Evolutionary conservation across 2,113 vertebrate species (phyloP).

Genomic region (Tenebrosternarchus preto): DNA sequence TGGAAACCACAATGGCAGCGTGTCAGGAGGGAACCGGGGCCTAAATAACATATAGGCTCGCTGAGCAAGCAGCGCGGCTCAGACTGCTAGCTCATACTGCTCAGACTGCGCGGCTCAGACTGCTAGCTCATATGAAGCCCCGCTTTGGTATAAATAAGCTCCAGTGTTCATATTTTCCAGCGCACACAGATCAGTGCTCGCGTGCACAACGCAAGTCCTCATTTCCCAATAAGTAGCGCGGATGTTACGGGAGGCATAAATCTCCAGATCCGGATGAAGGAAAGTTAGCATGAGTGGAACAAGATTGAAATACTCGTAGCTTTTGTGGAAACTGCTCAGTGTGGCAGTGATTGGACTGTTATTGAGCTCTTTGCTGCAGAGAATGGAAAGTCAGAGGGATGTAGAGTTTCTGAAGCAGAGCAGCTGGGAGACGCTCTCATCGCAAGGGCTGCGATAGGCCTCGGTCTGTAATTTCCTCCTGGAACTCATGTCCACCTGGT

Average conservation of each 20-base stretch:
- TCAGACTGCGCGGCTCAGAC: too few species aligned
- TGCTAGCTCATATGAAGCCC: constrained; percentile 16
- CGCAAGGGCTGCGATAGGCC: constrained; percentile 30
- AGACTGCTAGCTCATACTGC: not conserved
- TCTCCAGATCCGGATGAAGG: not conserved
- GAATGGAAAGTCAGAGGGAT: constrained; percentile 16
- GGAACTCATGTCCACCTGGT: constrained; percentile 34
- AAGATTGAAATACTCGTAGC: not conserved
- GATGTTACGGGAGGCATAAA: constrained; percentile 17
- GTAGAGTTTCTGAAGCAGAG: constrained; percentile 17
- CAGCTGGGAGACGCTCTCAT: constrained; percentile 9
- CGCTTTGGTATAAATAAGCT: constrained; percentile 37
- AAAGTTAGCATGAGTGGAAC: not conserved
- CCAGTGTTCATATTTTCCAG: constrained; percentile 39
- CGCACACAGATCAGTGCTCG: constrained; percentile 16
- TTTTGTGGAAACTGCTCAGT: not conserved
- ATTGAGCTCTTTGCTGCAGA: not conserved
- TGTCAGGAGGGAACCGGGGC: constrained; percentile 35
- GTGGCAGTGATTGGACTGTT: constrained; percentile 13
- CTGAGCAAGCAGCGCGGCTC: not conserved
- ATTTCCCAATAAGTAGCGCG: not conserved
- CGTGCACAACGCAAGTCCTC: not conserved
- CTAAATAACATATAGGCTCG: constrained; percentile 23
- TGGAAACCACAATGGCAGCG: constrained; percentile 20
- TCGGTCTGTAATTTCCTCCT: constrained; percentile 69